Evolutionary conservation across 1,140 invertebrate genomes (phyloP).

Genomic region (Hylaeus anthracinus): DNA sequence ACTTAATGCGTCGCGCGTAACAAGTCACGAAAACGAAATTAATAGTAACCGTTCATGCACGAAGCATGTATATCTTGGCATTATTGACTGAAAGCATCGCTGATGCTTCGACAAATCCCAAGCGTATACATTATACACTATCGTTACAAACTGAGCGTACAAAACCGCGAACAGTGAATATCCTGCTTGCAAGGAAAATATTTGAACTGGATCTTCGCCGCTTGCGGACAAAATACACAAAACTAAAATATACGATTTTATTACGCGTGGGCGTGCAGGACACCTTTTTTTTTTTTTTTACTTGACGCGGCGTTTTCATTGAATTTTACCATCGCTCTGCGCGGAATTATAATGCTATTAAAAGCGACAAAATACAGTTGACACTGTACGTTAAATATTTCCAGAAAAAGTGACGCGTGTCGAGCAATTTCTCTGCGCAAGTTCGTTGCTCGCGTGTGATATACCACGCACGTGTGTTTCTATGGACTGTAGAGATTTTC

Average conservation of each 20-base stretch:
- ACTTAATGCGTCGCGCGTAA: slow-evolving; percentile 7
- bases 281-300: neutral
- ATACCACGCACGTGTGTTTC: too few relatives aligned
- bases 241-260: slow-evolving; percentile 6
- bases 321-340: neutral
- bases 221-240: neutral
- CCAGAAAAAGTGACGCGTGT: too few relatives aligned
- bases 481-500: too few relatives aligned
- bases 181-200: slow-evolving; percentile 10
- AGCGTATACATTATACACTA: slow-evolving; percentile 17
- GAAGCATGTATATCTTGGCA: slow-evolving; percentile 5
- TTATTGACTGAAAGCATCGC: neutral
- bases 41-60: neutral
- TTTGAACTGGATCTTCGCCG: neutral
- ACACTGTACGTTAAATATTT: neutral
- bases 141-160: neutral
- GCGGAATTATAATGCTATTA: neutral
- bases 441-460: neutral
- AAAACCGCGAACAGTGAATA: slow-evolving; percentile 15
- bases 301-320: neutral
- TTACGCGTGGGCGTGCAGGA: too few relatives aligned
- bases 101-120: slow-evolving; percentile 15
- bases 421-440: too few relatives aligned
- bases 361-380: slow-evolving; percentile 2
- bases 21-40: slow-evolving; percentile 6